phyloP scores from a whole-genome alignment of 2,113 vertebrate species.

The Archocentrus centrarchus region DNA sequence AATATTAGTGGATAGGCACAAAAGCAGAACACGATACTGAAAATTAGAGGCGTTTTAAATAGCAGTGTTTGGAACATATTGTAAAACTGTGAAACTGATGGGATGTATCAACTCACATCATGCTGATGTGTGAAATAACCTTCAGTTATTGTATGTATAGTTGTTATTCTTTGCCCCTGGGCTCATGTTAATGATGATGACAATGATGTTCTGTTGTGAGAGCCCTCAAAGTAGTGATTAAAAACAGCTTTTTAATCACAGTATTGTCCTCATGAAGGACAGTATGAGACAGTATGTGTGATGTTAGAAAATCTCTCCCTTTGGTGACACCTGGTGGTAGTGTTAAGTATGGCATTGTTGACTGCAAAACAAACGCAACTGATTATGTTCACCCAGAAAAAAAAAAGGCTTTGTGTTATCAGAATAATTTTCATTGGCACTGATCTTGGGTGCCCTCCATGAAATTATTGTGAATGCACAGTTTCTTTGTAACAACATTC shows the following conservation, averaged over 20 bases:
- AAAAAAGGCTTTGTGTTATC: not conserved
- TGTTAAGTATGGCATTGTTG: rapidly evolving
- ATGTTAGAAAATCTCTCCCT: not conserved
- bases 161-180: too few species aligned
- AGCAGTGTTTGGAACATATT: not conserved
- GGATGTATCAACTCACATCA: not conserved
- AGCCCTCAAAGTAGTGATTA: not conserved
- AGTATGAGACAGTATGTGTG: not conserved
- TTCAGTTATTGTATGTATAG: not conserved
- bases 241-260: not conserved
- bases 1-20: not conserved
- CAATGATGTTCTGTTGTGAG: not conserved
- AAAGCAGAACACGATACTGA: slow-evolving; percentile 25
- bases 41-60: not conserved
- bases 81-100: not conserved
- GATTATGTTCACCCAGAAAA: not conserved
- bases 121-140: not conserved
- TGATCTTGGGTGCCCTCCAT: not conserved
- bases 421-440: not conserved
- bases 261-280: not conserved
- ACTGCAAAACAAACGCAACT: rapidly evolving
- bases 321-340: slow-evolving; percentile 25
- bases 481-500: not conserved
- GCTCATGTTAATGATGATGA: not conserved
- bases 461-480: not conserved